Evolutionary conservation across 2,888 invertebrate species (phyloP), one percentile per base, ranked within the genome.

Genomic region (Agriopis marginaria): DNA sequence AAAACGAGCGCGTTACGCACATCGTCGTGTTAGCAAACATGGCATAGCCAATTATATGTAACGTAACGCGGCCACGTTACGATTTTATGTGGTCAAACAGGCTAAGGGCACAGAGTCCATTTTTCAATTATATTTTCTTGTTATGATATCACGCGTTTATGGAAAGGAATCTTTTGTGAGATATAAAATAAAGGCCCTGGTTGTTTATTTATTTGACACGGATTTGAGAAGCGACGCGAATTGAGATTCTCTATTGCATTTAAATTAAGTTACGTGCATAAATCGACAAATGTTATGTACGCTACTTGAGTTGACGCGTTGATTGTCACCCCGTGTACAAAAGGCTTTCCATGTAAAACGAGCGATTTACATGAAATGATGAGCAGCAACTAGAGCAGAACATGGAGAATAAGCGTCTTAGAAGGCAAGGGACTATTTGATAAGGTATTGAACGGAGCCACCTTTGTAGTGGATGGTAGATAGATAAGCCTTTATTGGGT

Each of bases 351-450:
- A 63, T 64, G 61, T 63, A 63, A 63, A 66, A 64, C 56, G 56
- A 53, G 47, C 23, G 55, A 70, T 72, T 65, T 72, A 51, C 68
- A 72, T 72, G 60, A 63, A 64, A 70, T 66, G 68, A 68, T 63
- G 59, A 61, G 63, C 17, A 49, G 62, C 56, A 47, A 55, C 55
- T 64, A 62, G 65, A 63, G 62, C 61, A 54, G 59, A 55, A 64
- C 62, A 53, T 63, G 12, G 14, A 32, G 23, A 59, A 59, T 60
- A 53, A 61, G 50, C 64, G 61, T 56, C 60, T 64, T 56, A 7
- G 64, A 55, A 60, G 63, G 39, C n/a, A 63, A 32, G 58, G 39
- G 53, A 54, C 47, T 9, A 68, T 68, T 68, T 55, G 68, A 47
- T 32, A 49, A 44, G 60, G 9, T 12, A 64, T 23, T 23, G 17